Percentiles rank a stretch among this genome's conserved stretches.
Conservation (phyloP, 1,140 invertebrate genomes). For the Cotesia vestalis region DNA sequence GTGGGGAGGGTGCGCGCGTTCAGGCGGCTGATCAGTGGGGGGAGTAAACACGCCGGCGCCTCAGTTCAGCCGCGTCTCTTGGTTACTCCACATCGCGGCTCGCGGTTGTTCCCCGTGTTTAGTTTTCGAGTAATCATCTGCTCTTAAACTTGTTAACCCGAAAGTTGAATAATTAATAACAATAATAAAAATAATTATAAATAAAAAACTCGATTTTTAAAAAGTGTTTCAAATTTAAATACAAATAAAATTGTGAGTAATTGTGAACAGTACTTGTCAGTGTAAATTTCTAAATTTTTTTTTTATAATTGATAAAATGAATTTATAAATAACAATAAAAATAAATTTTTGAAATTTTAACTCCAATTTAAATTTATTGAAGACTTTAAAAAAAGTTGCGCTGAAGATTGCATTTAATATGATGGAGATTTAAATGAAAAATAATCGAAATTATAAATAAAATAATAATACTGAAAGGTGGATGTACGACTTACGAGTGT, state of each 20-base stretch:
- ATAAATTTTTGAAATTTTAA: too few relatives aligned
- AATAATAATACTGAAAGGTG: constrained; percentile 1
- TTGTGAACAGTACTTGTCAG: neutral
- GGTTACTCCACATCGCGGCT: constrained; percentile 30
- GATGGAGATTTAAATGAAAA: too few relatives aligned
- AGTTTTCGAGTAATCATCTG: too few relatives aligned
- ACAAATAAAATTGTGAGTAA: neutral
- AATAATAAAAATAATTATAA: too few relatives aligned
- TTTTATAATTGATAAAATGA: neutral
- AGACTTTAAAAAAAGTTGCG: too few relatives aligned
- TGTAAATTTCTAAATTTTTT: neutral
- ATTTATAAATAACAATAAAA: too few relatives aligned
- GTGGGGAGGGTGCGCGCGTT: constrained; percentile 19
- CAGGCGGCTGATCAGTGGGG: constrained; percentile 28
- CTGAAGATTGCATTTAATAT: too few relatives aligned
- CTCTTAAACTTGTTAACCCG: too few relatives aligned
- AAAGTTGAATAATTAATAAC: too few relatives aligned
- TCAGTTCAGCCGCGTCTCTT: constrained; percentile 56
- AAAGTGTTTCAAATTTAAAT: too few relatives aligned
- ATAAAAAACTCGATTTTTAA: too few relatives aligned
- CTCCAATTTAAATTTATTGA: too few relatives aligned
- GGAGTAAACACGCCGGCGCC: constrained; percentile 60
- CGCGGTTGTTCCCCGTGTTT: neutral
- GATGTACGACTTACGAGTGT: neutral
- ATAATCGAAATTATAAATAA: neutral